A percentile compares a stretch with the other conserved stretches of the same genome.
phyloP scores from a whole-genome alignment of 1,140 invertebrate species.

The Laupala kohalensis region DNA sequence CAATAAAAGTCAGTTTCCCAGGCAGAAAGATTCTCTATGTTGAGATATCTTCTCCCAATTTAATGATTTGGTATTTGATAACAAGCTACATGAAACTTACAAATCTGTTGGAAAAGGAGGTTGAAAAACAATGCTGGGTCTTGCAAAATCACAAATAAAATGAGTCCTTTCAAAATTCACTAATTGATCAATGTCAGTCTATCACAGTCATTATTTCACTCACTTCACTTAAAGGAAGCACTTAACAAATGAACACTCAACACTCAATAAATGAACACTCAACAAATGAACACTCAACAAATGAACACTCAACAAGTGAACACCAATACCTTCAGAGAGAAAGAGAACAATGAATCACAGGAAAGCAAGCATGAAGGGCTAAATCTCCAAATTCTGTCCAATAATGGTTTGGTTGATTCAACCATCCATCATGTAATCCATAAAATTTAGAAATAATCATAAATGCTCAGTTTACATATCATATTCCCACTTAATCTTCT shows the following conservation, averaged over 20 bases:
- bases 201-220: not conserved
- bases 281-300: not conserved
- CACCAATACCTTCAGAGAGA: not conserved
- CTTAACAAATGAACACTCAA: too few species aligned
- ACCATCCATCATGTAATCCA: not conserved
- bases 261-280: not conserved
- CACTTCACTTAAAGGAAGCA: not conserved
- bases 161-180: not conserved
- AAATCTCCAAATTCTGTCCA: not conserved
- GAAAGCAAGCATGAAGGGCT: not conserved
- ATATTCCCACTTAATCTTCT: slow-evolving; percentile 36
- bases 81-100: not conserved
- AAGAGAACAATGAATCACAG: not conserved
- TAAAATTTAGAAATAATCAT: not conserved
- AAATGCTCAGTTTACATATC: not conserved
- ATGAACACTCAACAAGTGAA: not conserved
- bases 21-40: too few species aligned
- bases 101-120: not conserved
- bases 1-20: too few species aligned
- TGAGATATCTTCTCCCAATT: too few species aligned
- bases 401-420: not conserved
- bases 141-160: not conserved
- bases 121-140: not conserved
- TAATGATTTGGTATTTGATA: too few species aligned
- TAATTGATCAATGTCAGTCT: not conserved